These are phyloP conservation scores for Psittacus erithacus DNA, from an alignment of 2,113 vertebrate species.

Conservation along the genomic window DNA sequence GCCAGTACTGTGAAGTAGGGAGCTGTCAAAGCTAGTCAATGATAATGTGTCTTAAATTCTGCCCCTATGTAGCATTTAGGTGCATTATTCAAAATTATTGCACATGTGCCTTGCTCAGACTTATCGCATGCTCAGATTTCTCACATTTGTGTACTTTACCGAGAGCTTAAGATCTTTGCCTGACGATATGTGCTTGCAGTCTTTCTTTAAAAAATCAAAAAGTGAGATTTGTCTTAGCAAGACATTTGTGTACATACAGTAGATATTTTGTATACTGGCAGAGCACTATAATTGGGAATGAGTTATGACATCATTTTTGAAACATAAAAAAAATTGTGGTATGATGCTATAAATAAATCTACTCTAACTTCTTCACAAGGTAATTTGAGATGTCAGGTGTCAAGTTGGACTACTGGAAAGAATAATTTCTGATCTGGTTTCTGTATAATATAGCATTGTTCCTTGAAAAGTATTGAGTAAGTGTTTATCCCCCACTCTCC, in stretches of 20 bases:
- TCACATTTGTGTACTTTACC: background rate
- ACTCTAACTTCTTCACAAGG: background rate
- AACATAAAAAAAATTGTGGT: background rate
- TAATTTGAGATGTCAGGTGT: background rate
- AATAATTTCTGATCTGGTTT: background rate
- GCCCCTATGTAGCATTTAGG: background rate
- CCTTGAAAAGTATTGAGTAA: background rate
- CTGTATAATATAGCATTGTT: background rate
- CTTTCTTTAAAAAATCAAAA: background rate
- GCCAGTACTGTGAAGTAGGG: background rate
- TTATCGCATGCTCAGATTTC: background rate
- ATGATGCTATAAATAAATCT: background rate
- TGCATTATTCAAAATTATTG: background rate
- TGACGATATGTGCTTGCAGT: background rate
- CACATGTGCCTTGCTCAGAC: background rate
- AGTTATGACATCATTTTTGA: background rate
- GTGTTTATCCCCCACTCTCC: background rate
- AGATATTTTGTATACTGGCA: background rate
- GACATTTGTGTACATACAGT: background rate
- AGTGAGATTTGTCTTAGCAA: background rate
- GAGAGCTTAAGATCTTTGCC: background rate
- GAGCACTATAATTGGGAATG: background rate
- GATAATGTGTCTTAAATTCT: background rate
- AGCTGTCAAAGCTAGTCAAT: background rate
- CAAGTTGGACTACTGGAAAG: background rate